A percentile compares a stretch with the other conserved stretches of the same genome.
Conservation (phyloP, 2,888 invertebrate genomes). For the Magallana nippona region DNA sequence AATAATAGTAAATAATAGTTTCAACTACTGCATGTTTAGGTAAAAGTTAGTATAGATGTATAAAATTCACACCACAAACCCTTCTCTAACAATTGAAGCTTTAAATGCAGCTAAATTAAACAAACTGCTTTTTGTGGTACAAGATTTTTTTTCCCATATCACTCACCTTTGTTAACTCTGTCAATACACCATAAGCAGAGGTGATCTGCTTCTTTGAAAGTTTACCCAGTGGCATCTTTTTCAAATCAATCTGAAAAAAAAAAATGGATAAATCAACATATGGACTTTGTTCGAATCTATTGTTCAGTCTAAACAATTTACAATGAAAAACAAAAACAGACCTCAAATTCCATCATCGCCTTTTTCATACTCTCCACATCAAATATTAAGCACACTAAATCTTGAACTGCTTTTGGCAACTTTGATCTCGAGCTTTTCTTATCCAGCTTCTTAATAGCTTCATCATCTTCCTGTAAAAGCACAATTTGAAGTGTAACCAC, state of each 20-base stretch:
- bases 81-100: no score
- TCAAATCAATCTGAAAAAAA: conserved; percentile 87
- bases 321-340: conserved; percentile 70
- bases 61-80: no score
- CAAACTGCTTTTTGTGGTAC: no score
- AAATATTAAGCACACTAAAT: conserved; percentile 91
- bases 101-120: no score
- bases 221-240: conserved; percentile 99
- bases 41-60: no score
- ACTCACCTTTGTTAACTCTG: conserved; percentile 79
- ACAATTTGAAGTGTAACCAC: no score
- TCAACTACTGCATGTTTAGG: not conserved
- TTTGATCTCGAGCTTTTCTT: conserved; percentile 83
- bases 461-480: conserved; percentile 69
- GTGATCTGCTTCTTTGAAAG: conserved; percentile 91
- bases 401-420: conserved; percentile 88
- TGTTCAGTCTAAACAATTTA: not conserved
- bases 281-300: not conserved
- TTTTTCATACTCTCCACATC: conserved; percentile 95
- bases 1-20: not conserved
- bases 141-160: not conserved
- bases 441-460: conserved; percentile 68
- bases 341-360: conserved; percentile 95
- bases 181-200: conserved; percentile 89
- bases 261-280: not conserved